Evolutionary conservation across 2,888 invertebrate species (phyloP).

Genomic region (Caenorhabditis macrosperma): DNA sequence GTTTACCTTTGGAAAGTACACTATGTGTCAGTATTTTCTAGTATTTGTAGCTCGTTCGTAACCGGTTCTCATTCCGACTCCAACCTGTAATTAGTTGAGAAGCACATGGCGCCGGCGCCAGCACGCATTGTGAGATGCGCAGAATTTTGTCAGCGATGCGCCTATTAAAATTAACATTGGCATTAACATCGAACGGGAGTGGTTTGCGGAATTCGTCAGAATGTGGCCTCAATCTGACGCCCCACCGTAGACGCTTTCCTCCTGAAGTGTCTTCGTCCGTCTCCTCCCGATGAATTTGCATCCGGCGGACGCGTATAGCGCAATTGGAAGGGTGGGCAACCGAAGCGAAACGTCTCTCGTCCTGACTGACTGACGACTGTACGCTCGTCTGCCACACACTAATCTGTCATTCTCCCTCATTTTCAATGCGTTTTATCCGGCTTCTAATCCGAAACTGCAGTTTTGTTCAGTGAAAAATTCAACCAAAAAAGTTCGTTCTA

Average conservation of each 20-base stretch:
- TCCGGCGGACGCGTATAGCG: conserved; percentile 47
- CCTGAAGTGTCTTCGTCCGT: conserved; percentile 49
- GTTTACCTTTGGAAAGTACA: conserved; percentile 11
- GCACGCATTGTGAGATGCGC: conserved; percentile 1
- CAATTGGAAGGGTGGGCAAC: conserved; percentile 32
- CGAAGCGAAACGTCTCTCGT: conserved; percentile 49
- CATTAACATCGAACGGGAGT: conserved; percentile 43
- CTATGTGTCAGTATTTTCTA: conserved; percentile 4
- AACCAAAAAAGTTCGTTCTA: background rate
- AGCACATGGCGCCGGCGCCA: background rate
- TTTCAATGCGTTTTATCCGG: conserved; percentile 50
- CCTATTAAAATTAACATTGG: conserved; percentile 37
- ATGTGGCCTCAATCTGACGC: conserved; percentile 57
- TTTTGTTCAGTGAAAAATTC: background rate
- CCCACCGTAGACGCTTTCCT: conserved; percentile 12
- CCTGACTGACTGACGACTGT: conserved; percentile 41
- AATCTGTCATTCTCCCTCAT: conserved; percentile 46
- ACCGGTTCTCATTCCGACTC: background rate
- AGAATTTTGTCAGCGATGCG: conserved; percentile 25
- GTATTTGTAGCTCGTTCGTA: background rate
- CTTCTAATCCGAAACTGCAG: conserved; percentile 38
- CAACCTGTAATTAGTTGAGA: conserved; percentile 19
- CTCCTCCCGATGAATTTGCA: conserved; percentile 37
- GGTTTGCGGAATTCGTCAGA: conserved; percentile 30
- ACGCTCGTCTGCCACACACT: conserved; percentile 47